These are phyloP conservation scores for Galeruca laticollis DNA, from an alignment of 2,888 invertebrate genomes.

Conservation along the genomic window DNA sequence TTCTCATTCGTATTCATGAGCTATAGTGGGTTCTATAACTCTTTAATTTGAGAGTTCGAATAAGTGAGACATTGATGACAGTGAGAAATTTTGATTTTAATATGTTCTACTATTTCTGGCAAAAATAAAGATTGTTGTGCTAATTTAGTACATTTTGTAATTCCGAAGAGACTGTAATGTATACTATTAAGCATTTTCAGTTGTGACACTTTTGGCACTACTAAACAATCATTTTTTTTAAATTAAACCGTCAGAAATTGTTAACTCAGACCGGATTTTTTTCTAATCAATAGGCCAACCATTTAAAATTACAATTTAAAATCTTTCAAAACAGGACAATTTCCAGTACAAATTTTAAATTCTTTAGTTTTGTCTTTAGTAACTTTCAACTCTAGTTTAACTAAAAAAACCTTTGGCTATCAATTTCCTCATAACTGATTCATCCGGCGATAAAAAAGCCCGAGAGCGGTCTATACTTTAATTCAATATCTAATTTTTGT, in stretches of 20 bases:
- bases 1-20: too few species aligned
- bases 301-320: slow-evolving; percentile 6
- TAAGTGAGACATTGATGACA: neutral
- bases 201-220: too few species aligned
- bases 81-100: neutral
- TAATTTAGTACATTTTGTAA: neutral
- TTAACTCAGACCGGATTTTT: too few species aligned
- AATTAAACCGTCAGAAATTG: too few species aligned
- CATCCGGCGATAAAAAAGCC: neutral
- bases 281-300: slow-evolving; percentile 4
- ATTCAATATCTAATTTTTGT: slow-evolving; percentile 36
- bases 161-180: neutral
- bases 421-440: slow-evolving; percentile 5
- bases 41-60: neutral
- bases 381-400: slow-evolving; percentile 3
- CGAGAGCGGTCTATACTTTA: slow-evolving; percentile 4
- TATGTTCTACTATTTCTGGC: neutral
- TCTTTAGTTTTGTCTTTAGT: too few species aligned
- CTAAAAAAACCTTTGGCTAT: slow-evolving; percentile 1
- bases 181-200: neutral
- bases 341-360: too few species aligned
- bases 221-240: too few species aligned
- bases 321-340: slow-evolving; percentile 7
- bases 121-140: neutral
- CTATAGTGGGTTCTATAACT: neutral